Evolutionary conservation across 1,140 invertebrate genomes (phyloP).

Genomic region (Phymastichus coffea): DNA sequence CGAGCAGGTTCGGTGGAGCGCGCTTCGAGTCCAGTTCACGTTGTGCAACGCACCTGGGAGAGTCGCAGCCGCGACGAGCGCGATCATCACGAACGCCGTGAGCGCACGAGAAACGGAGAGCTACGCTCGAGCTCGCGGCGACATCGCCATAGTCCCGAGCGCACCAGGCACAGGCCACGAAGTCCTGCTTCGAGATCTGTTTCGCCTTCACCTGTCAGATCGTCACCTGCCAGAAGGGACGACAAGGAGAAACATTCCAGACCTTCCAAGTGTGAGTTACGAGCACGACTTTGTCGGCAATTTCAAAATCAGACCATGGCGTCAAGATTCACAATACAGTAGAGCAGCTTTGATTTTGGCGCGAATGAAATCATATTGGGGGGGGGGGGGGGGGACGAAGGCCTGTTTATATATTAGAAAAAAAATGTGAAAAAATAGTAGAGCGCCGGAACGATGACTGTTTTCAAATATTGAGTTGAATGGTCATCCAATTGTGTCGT

Average conservation of each 20-base stretch:
- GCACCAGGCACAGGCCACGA: slow-evolving; percentile 1
- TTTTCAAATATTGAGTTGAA: no score
- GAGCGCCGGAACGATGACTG: no score
- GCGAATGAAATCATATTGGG: no score
- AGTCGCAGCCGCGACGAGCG: slow-evolving; percentile 37
- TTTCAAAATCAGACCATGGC: not conserved
- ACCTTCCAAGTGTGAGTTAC: slow-evolving; percentile 19
- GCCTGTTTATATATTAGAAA: no score
- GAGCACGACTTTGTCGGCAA: no score
- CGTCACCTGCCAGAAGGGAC: not conserved
- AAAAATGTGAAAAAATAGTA: no score
- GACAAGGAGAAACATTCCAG: slow-evolving; percentile 13
- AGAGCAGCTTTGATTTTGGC: no score
- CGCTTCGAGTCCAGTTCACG: slow-evolving; percentile 44
- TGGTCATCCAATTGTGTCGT: no score
- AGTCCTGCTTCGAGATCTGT: slow-evolving; percentile 22
- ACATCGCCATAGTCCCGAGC: slow-evolving; percentile 2
- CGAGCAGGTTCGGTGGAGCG: no score
- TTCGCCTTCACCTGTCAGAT: slow-evolving; percentile 53
- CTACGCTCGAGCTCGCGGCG: not conserved
- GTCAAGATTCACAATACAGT: no score
- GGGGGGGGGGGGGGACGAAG: no score
- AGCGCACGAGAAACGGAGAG: not conserved
- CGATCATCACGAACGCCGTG: slow-evolving; percentile 21
- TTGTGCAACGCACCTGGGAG: slow-evolving; percentile 50